Evolutionary conservation across 1,140 invertebrate species (phyloP).

Genomic region (Drosophila murphyi): DNA sequence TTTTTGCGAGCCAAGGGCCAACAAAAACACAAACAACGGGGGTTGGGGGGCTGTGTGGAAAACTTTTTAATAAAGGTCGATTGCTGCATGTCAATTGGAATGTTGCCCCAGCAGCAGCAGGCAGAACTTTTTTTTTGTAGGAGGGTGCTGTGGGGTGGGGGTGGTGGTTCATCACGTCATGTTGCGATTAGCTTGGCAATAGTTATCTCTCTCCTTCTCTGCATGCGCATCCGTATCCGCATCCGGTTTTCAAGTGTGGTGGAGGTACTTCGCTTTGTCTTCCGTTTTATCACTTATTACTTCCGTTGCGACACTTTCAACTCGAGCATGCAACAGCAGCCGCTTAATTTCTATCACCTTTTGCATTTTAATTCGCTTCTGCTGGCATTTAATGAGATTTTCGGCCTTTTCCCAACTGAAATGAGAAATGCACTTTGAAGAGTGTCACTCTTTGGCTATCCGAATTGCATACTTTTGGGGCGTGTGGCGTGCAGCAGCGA

Average conservation of each 20-base stretch:
- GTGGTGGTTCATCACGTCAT: conserved; percentile 40
- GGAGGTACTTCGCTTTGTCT: conserved; percentile 53
- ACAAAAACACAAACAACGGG: conserved; percentile 23
- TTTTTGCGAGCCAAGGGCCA: conserved; percentile 47
- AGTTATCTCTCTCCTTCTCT: conserved; percentile 50
- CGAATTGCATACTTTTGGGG: conserved; percentile 35
- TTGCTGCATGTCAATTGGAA: conserved; percentile 81
- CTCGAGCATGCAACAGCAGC: conserved; percentile 35
- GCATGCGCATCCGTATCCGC: conserved; percentile 45
- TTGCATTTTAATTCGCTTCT: conserved; percentile 72
- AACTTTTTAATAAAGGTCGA: conserved; percentile 82
- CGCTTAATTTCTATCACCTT: conserved; percentile 74
- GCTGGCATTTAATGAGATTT: conserved; percentile 60
- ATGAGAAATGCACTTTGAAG: conserved; percentile 59
- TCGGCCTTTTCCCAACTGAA: conserved; percentile 11
- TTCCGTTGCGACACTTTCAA: conserved; percentile 66
- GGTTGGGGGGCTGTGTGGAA: conserved; percentile 36
- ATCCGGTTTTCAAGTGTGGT: conserved; percentile 30
- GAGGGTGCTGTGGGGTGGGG: too few relatives aligned
- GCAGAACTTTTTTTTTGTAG: conserved; percentile 16
- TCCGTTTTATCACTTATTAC: conserved; percentile 82
- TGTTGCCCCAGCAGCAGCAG: conserved; percentile 37
- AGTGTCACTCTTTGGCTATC: conserved; percentile 14
- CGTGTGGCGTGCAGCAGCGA: conserved; percentile 28
- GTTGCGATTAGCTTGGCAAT: conserved; percentile 76